phyloP scores from a whole-genome alignment of 2,797 vertebrate species.

The Toxotes lorentzi region DNA sequence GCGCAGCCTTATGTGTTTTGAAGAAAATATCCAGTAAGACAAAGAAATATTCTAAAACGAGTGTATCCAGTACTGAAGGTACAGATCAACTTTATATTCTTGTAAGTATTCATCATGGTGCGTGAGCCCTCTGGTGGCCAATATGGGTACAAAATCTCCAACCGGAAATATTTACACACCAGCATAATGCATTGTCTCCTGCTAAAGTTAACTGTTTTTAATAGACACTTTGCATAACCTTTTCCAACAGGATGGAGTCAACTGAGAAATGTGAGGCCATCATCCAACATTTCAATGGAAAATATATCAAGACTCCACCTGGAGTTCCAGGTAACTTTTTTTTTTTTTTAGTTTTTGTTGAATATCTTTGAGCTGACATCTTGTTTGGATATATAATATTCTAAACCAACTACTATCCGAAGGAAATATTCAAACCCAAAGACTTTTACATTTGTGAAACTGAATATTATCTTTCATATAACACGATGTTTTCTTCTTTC shows the following conservation, averaged over 20 bases:
- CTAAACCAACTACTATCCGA: not conserved
- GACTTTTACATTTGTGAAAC: not conserved
- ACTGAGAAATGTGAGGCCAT: conserved; percentile 97
- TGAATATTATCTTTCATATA: not conserved
- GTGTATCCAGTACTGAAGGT: not conserved
- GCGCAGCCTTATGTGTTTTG: not conserved
- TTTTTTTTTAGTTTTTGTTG: not conserved
- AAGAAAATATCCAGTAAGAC: not conserved
- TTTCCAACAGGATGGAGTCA: conserved; percentile 92
- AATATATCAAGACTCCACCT: conserved; percentile 94
- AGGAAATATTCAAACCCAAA: not conserved
- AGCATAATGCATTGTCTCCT: not conserved
- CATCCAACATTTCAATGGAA: conserved; percentile 97
- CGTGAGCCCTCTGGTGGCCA: conserved; percentile 69
- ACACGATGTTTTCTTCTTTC: not conserved
- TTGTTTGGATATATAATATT: not conserved
- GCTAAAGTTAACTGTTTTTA: conserved; percentile 11
- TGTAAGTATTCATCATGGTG: not conserved
- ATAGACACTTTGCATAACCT: not conserved
- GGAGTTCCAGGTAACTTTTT: conserved; percentile 90
- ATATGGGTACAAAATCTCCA: not conserved
- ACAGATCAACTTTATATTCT: not conserved
- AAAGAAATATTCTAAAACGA: not conserved
- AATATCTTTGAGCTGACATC: not conserved
- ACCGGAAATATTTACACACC: not conserved